Percentiles rank a stretch among this genome's conserved stretches.
phyloP scores from a whole-genome alignment of 2,888 invertebrate genomes.

The Lepidocyrtinus sp. region DNA sequence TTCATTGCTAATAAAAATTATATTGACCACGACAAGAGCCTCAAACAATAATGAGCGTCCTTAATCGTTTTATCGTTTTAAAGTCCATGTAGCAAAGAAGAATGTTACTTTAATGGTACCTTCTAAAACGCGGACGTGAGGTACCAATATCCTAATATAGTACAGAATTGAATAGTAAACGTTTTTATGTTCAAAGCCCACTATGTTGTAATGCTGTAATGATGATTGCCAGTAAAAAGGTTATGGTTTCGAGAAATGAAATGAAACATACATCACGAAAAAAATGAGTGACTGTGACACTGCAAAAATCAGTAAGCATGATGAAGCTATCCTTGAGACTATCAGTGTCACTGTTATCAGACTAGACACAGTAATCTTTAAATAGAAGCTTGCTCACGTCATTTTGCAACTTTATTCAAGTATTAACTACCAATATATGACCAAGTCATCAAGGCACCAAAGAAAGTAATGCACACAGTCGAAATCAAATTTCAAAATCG shows the following conservation, averaged over 20 bases:
- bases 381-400: background rate
- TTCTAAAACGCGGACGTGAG: background rate
- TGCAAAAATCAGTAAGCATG: constrained; percentile 28
- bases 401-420: background rate
- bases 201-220: background rate
- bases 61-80: too few species aligned
- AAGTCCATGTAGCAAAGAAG: too few species aligned
- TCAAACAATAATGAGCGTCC: background rate
- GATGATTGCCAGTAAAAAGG: background rate
- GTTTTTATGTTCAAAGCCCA: constrained; percentile 1
- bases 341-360: constrained; percentile 38
- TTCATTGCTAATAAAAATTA: constrained; percentile 11
- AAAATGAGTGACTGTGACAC: constrained; percentile 31
- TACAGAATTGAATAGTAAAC: background rate
- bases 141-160: background rate
- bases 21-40: constrained; percentile 1
- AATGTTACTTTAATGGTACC: background rate
- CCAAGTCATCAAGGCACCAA: too few species aligned
- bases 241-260: constrained; percentile 1
- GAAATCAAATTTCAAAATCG: too few species aligned
- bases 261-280: background rate
- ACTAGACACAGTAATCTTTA: constrained; percentile 18
- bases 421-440: too few species aligned
- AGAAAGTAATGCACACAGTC: too few species aligned
- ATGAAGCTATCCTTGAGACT: constrained; percentile 41